These are phyloP conservation scores for Podargus strigoides DNA, from an alignment of 2,797 vertebrate species.

Conservation along the genomic window DNA sequence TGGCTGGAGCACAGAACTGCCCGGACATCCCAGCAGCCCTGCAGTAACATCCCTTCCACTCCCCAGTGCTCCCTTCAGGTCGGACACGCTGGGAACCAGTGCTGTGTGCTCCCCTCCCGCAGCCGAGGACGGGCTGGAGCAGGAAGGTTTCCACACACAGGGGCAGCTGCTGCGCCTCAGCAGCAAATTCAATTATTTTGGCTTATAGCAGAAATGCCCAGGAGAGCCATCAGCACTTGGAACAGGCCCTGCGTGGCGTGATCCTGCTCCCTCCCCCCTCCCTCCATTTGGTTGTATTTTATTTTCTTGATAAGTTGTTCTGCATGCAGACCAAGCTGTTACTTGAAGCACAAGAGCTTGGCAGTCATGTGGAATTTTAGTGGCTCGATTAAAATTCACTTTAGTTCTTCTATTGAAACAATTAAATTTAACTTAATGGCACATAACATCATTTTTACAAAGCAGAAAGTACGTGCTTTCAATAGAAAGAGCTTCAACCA, in stretches of 20 bases:
- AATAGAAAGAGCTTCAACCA: background rate
- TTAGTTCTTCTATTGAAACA: background rate
- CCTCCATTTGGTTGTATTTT: background rate
- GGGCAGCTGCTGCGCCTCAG: background rate
- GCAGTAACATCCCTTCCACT: rapidly evolving
- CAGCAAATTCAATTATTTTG: background rate
- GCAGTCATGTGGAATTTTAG: background rate
- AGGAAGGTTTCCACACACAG: background rate
- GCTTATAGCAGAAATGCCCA: background rate
- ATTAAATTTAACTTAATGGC: background rate
- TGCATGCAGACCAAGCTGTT: background rate
- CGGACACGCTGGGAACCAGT: background rate
- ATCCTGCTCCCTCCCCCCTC: background rate
- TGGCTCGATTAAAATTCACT: background rate
- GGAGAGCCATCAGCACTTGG: background rate
- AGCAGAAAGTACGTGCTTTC: background rate
- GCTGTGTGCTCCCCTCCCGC: background rate
- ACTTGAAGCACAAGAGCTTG: background rate
- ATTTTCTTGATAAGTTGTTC: background rate
- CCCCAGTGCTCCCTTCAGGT: background rate
- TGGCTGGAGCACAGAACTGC: background rate
- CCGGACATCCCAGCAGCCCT: background rate
- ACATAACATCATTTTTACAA: background rate
- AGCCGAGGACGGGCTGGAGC: background rate
- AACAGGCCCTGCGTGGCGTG: rapidly evolving